Conservation (phyloP, 2,113 vertebrate species). For the Aptenodytes forsteri region DNA sequence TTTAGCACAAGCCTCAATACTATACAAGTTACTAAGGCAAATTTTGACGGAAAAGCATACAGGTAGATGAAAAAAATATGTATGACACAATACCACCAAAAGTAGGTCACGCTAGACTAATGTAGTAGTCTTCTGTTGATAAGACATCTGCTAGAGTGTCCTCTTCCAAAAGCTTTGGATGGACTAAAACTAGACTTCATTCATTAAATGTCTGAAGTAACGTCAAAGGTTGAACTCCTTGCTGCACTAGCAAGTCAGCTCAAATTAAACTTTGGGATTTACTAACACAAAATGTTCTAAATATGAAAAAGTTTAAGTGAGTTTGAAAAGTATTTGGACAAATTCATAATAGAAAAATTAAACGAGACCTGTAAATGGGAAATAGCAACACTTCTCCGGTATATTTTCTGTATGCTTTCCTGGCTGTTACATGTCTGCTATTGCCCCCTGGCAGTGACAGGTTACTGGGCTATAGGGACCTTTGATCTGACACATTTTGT, state of each 20-base stretch:
- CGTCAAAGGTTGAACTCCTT: background rate
- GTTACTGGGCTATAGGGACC: background rate
- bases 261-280: background rate
- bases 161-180: background rate
- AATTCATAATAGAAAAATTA: background rate
- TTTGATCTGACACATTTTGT: background rate
- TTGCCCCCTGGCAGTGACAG: background rate
- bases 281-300: background rate
- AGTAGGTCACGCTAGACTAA: background rate
- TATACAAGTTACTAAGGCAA: background rate
- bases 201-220: background rate
- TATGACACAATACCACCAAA: background rate
- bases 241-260: background rate
- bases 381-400: background rate
- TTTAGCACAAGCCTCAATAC: background rate
- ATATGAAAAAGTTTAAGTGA: background rate
- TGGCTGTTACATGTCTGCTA: background rate
- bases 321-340: background rate
- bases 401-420: background rate
- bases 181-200: background rate
- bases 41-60: background rate
- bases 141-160: background rate
- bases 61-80: background rate
- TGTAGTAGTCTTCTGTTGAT: background rate
- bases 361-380: background rate